A percentile compares a stretch with the other conserved stretches of the same genome.
Conservation (phyloP, 2,797 vertebrate species). For the Rhabdophis nuchalis region DNA sequence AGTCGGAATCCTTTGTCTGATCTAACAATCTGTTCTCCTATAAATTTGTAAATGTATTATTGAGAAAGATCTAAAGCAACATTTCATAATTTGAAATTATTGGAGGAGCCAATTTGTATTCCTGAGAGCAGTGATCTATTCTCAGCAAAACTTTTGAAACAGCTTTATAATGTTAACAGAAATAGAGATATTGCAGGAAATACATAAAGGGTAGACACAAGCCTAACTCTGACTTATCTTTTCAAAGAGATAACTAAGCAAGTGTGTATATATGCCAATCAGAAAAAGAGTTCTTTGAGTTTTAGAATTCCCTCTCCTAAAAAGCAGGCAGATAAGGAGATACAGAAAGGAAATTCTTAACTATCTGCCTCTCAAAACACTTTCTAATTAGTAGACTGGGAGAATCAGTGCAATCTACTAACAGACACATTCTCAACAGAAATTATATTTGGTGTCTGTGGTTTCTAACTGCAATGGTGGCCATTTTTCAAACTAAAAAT, state of each 20-base stretch:
- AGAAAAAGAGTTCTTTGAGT: background rate
- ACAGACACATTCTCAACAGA: background rate
- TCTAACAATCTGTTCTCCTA: too few species aligned
- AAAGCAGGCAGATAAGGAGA: background rate
- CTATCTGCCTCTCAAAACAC: background rate
- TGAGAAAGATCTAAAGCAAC: background rate
- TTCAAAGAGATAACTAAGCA: background rate
- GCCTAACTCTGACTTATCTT: background rate
- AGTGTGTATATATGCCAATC: background rate
- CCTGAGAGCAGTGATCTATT: background rate
- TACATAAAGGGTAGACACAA: background rate
- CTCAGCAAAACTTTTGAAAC: background rate
- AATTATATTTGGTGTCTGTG: background rate
- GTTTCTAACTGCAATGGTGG: background rate
- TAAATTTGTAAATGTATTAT: background rate
- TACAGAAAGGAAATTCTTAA: background rate
- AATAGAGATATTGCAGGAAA: background rate
- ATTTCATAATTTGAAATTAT: background rate
- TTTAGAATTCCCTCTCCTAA: background rate
- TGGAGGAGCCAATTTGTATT: background rate
- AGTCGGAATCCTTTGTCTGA: too few species aligned
- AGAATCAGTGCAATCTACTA: background rate
- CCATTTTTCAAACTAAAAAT: background rate
- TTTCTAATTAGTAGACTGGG: background rate
- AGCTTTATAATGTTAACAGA: background rate